A percentile compares a stretch with the other conserved stretches of the same genome.
phyloP scores from a whole-genome alignment of 2,888 invertebrate genomes.

The Protodeltote pygarga region DNA sequence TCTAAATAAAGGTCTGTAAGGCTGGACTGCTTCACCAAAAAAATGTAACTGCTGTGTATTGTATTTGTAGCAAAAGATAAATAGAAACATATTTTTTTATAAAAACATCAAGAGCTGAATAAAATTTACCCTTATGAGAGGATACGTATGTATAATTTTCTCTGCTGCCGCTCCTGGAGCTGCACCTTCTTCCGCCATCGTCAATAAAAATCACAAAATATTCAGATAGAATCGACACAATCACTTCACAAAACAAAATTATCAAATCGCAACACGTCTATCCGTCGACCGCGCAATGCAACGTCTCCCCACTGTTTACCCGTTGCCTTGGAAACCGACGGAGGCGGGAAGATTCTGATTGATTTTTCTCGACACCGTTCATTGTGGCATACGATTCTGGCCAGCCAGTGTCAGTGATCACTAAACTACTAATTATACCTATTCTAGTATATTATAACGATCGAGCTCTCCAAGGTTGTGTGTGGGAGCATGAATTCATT shows the following conservation, averaged over 20 bases:
- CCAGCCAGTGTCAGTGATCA: slow-evolving; percentile 48
- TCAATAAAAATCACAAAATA: slow-evolving; percentile 42
- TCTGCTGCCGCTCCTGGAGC: slow-evolving; percentile 83
- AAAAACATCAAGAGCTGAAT: background rate
- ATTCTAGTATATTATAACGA: slow-evolving; percentile 41
- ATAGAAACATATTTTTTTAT: slow-evolving; percentile 3
- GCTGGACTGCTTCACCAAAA: no score
- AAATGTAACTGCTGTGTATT: no score
- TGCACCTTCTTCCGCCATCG: slow-evolving; percentile 75
- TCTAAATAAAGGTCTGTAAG: no score
- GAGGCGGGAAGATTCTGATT: slow-evolving; percentile 80
- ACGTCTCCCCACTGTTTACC: slow-evolving; percentile 81
- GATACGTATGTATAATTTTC: slow-evolving; percentile 93
- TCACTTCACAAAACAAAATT: slow-evolving; percentile 35
- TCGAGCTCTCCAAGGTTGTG: slow-evolving; percentile 40
- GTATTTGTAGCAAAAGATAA: background rate
- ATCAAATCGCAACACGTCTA: slow-evolving; percentile 53
- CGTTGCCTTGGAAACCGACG: slow-evolving; percentile 82
- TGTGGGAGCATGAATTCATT: slow-evolving; percentile 45
- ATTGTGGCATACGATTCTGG: slow-evolving; percentile 44
- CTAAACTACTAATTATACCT: slow-evolving; percentile 47
- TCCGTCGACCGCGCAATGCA: slow-evolving; percentile 58
- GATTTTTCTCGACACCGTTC: slow-evolving; percentile 77
- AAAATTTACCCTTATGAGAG: slow-evolving; percentile 90
- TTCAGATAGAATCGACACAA: slow-evolving; percentile 13